These are phyloP conservation scores for Cistogaster globosa DNA, from an alignment of 2,888 invertebrate species.

Conservation along the genomic window DNA sequence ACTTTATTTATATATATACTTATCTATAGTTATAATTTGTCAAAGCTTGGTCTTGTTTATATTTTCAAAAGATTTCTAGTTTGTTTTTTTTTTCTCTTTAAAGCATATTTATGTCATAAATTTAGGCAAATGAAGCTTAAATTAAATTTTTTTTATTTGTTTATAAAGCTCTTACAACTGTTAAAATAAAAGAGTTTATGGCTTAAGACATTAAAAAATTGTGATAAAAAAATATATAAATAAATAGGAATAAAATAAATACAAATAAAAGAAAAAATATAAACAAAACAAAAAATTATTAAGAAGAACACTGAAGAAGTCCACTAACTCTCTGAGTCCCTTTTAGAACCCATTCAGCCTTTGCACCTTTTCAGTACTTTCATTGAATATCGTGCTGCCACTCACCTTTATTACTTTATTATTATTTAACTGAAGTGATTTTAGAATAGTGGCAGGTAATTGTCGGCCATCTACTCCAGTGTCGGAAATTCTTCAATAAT, in stretches of 20 bases:
- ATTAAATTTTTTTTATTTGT: slow-evolving; percentile 1
- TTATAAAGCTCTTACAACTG: slow-evolving; percentile 55
- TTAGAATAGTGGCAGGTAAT: too few relatives aligned
- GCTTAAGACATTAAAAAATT: background rate
- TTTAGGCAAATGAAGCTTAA: slow-evolving; percentile 60
- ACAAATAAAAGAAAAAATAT: slow-evolving; percentile 26
- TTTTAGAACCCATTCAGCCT: too few relatives aligned
- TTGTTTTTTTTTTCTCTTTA: background rate
- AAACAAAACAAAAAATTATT: slow-evolving; percentile 8
- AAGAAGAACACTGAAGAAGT: background rate
- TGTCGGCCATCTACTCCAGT: too few relatives aligned
- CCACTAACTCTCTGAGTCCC: too few relatives aligned
- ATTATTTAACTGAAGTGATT: too few relatives aligned
- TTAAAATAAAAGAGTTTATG: slow-evolving; percentile 40
- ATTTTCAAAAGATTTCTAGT: slow-evolving; percentile 33
- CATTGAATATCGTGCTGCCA: too few relatives aligned
- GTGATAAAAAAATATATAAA: background rate
- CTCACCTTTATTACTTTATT: too few relatives aligned
- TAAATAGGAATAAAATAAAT: slow-evolving; percentile 1
- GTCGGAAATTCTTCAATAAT: too few relatives aligned
- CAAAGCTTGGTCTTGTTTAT: slow-evolving; percentile 64
- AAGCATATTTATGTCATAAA: slow-evolving; percentile 25
- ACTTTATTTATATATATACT: slow-evolving; percentile 39
- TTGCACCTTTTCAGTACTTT: too few relatives aligned
- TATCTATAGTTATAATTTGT: slow-evolving; percentile 67